Base-by-base conservation (phyloP, 2,797 vertebrate species). In the Orientallactaga sibirica region DNA sequence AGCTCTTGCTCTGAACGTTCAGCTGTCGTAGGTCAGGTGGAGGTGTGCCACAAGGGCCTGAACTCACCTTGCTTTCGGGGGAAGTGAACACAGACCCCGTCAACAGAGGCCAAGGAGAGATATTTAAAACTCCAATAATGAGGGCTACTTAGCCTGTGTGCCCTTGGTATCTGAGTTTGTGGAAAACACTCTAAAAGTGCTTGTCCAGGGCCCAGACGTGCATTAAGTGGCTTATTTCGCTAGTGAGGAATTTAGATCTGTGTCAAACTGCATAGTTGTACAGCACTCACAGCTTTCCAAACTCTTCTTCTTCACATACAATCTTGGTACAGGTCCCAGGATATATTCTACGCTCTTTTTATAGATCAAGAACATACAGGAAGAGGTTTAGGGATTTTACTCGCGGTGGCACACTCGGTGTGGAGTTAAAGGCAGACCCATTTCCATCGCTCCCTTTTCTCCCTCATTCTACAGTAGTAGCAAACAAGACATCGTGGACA, bases 11-110 rank as follows among this genome's bases (percentile, higher is more conserved):
- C 77, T 25, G 2, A 55, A 22, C 82, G 61, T 66, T 87, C 85
- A 94, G 91, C 88, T 37, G 66, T 90, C 86, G 70, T 82, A 27
- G 75, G 86, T 96, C 81, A 67, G 80, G 80, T 9, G 73, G 88
- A 88, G 82, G 41, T 24, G 61, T 22, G 9, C 77, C 2, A 0
- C 1, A 6, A 64, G 48, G 19, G 7, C 7, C 14, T 62, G 27
- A 9, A 27, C 73, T 93, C 64, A 6, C 77, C 55, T 88, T 64
- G 52, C 25, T 70, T 41, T 68, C 37, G 55, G 80, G 76, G 83
- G 43, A 68, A 80, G 33, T 16, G 81, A 84, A 80, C 9, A 2
- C 24, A 29, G 52, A 37, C 41, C 66, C 48, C 33, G 7, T 64
- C 77, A 92, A 64, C 15, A 95, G 73, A 86, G n/a, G 27, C 33